These are phyloP conservation scores for Pelochelys cantorii DNA, from an alignment of 2,797 vertebrate species.

Conservation along the genomic window DNA sequence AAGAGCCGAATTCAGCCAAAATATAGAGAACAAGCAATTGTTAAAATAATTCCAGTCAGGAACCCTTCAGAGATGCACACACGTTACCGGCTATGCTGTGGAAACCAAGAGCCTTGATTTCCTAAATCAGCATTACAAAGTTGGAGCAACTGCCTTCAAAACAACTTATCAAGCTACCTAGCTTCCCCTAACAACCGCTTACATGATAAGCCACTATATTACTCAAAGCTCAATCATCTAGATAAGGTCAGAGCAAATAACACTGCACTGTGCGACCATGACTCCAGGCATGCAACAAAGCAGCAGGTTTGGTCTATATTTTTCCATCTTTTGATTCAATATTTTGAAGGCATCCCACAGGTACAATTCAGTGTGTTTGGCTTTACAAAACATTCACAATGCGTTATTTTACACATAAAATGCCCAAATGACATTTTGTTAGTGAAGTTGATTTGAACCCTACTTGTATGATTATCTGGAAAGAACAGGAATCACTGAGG, in stretches of 20 bases:
- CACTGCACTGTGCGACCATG: rapidly evolving
- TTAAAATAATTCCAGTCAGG: background rate
- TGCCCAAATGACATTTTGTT: background rate
- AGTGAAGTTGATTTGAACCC: slow-evolving; percentile 6
- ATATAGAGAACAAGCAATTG: background rate
- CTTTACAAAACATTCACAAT: background rate
- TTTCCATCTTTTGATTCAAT: rapidly evolving
- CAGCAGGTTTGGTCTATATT: rapidly evolving
- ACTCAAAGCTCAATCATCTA: rapidly evolving
- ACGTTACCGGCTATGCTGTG: background rate
- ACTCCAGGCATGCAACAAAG: rapidly evolving
- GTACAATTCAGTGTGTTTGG: background rate
- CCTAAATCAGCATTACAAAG: background rate
- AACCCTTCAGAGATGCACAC: background rate
- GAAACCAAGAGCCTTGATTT: background rate
- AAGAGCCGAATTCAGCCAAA: background rate
- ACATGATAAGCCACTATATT: rapidly evolving
- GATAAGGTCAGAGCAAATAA: rapidly evolving
- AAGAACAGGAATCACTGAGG: slow-evolving; percentile 55
- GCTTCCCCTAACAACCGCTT: rapidly evolving
- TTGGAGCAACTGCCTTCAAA: background rate
- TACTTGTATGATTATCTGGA: slow-evolving; percentile 51
- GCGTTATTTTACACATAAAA: slow-evolving; percentile 9
- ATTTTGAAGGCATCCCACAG: rapidly evolving
- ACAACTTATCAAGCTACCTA: background rate